Percentiles rank a stretch among this genome's conserved stretches.
Conservation (phyloP, 2,888 invertebrate species). For the Hypsopygia costalis region DNA sequence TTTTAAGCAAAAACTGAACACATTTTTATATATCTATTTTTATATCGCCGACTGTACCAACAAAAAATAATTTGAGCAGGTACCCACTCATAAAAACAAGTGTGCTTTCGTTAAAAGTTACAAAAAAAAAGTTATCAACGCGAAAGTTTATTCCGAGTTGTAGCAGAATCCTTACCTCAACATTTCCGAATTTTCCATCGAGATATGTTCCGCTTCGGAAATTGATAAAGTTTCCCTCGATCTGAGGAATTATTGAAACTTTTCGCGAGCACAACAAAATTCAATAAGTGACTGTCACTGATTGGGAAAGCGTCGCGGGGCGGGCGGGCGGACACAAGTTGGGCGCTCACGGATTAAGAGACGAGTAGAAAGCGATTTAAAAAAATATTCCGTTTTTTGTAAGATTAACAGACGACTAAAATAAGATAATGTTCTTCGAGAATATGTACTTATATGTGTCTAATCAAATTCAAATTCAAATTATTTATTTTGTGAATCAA, state of each 20-base stretch:
- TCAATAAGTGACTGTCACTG: slow-evolving; percentile 77
- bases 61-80: too few species aligned
- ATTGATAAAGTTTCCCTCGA: slow-evolving; percentile 73
- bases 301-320: slow-evolving; percentile 49
- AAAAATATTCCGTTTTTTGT: too few species aligned
- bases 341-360: not conserved
- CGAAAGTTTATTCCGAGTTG: slow-evolving; percentile 5
- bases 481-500: too few species aligned
- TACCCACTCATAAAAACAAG: not conserved
- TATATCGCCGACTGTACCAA: too few species aligned
- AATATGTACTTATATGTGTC: too few species aligned
- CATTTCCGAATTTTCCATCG: slow-evolving; percentile 37
- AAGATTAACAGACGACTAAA: too few species aligned
- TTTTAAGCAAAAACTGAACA: too few species aligned
- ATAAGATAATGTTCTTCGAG: too few species aligned
- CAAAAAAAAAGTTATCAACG: slow-evolving; percentile 6
- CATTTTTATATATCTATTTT: too few species aligned
- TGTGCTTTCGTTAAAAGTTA: slow-evolving; percentile 12
- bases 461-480: too few species aligned
- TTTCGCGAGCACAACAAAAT: slow-evolving; percentile 73
- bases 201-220: slow-evolving; percentile 68
- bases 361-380: not conserved
- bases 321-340: slow-evolving; percentile 12
- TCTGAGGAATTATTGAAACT: slow-evolving; percentile 72
- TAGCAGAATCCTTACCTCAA: slow-evolving; percentile 16